Percentiles rank a stretch among this genome's conserved stretches.
Evolutionary conservation across 1,140 invertebrate genomes (phyloP).

Genomic region (Sinonovacula constricta): DNA sequence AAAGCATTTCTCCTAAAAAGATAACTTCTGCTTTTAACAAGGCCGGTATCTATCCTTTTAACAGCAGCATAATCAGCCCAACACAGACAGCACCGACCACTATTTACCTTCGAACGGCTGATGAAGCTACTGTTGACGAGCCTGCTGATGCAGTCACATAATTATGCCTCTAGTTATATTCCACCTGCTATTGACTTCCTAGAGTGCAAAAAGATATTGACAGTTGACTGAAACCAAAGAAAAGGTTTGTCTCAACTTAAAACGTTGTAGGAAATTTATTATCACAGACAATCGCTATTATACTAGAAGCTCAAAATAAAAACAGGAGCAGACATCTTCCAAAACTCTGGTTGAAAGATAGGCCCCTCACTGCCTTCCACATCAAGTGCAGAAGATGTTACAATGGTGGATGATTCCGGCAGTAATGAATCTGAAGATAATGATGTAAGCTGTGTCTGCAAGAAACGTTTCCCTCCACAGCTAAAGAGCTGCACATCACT

Average conservation of each 20-base stretch:
- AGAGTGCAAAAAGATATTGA: background rate
- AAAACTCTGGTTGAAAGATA: background rate
- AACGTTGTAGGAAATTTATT: constrained; percentile 5
- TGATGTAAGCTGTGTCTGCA: background rate
- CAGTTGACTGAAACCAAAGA: constrained; percentile 10
- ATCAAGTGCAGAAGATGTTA: constrained; percentile 4
- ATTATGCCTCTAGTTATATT: background rate
- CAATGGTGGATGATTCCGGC: background rate
- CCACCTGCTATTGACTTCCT: background rate
- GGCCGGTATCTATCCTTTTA: constrained; percentile 50
- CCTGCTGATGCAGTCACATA: background rate
- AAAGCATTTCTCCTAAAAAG: constrained; percentile 31
- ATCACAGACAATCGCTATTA: background rate
- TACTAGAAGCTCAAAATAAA: too few relatives aligned
- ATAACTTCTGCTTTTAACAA: constrained; percentile 36
- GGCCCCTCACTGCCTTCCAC: background rate
- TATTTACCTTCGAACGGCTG: background rate
- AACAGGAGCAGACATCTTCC: too few relatives aligned
- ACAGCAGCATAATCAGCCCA: background rate
- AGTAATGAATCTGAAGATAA: background rate
- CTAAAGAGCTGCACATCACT: too few relatives aligned
- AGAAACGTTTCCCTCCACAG: too few relatives aligned
- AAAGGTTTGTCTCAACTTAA: constrained; percentile 34
- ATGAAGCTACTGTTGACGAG: background rate
- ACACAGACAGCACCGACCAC: constrained; percentile 8